phyloP scores from a whole-genome alignment of 2,888 invertebrate genomes.

The Caenorhabditis auriculariae region DNA sequence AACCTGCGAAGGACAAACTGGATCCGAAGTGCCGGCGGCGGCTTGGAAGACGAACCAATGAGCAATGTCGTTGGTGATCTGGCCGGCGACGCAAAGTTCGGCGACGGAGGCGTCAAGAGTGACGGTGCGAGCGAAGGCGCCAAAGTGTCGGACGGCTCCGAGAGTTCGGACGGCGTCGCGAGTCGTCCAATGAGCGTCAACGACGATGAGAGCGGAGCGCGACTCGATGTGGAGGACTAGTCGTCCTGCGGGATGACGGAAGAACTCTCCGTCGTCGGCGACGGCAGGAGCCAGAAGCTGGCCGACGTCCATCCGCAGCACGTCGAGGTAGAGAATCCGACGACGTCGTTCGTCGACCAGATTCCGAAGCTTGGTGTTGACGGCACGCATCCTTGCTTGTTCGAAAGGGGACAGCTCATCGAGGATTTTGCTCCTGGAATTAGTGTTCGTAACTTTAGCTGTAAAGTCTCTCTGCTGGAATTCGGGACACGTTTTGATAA shows the following conservation, averaged over 20 bases:
- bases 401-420: conserved; percentile 34
- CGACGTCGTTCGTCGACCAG: conserved; percentile 26
- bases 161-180: conserved; percentile 28
- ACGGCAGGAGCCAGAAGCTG: conserved; percentile 22
- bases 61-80: conserved; percentile 31
- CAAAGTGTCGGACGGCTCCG: conserved; percentile 26
- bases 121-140: conserved; percentile 27
- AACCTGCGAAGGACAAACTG: conserved; percentile 17
- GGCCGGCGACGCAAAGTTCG: conserved; percentile 35
- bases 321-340: conserved; percentile 28
- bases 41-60: conserved; percentile 40
- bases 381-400: conserved; percentile 28
- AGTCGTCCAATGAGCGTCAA: conserved; percentile 33
- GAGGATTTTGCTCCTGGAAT: conserved; percentile 33
- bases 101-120: conserved; percentile 36
- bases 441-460: not conserved
- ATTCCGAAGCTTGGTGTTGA: conserved; percentile 27
- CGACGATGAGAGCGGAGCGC: conserved; percentile 29
- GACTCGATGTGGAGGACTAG: conserved; percentile 29
- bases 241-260: conserved; percentile 21
- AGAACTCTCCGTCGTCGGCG: conserved; percentile 31
- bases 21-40: conserved; percentile 28
- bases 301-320: conserved; percentile 31
- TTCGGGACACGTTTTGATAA: not conserved
- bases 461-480: not conserved